Conservation (phyloP, 2,113 vertebrate species). For the Megaleporinus macrocephalus region DNA sequence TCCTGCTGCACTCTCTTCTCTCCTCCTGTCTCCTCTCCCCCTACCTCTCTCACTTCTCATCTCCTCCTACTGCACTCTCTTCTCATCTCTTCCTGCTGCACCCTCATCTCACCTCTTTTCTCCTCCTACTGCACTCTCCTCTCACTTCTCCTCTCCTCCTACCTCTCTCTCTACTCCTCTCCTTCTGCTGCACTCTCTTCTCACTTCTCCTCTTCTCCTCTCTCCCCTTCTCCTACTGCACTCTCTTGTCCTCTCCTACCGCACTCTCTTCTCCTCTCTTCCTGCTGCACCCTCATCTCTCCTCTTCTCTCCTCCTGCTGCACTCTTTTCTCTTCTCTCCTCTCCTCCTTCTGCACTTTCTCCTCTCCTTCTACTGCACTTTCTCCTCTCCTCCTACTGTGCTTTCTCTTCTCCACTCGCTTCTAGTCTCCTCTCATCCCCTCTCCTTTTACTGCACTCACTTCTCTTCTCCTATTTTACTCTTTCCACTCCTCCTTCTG, state of each 20-base stretch:
- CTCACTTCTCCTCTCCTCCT: background rate
- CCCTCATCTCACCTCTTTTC: background rate
- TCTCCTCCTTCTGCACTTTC: background rate
- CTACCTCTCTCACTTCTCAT: background rate
- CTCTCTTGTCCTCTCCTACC: too few relatives aligned
- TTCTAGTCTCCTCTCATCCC: background rate
- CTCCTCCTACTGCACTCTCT: background rate
- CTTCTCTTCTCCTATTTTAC: background rate
- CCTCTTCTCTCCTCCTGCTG: background rate
- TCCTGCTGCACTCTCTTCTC: too few relatives aligned
- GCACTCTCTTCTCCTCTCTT: background rate
- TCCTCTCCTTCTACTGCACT: too few relatives aligned
- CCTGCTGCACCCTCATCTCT: background rate
- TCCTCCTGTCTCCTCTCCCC: background rate
- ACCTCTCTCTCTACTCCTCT: too few relatives aligned
- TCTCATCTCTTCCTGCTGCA: background rate
- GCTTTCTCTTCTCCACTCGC: background rate
- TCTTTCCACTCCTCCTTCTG: background rate
- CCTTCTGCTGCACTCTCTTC: background rate
- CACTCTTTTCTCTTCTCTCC: background rate
- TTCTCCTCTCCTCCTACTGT: background rate
- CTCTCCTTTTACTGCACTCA: background rate
- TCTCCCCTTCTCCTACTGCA: background rate
- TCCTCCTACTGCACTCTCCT: background rate
- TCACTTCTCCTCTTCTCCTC: background rate